Evolutionary conservation across 2,888 invertebrate species (phyloP).

Genomic region (Zhengitettix transpicula): DNA sequence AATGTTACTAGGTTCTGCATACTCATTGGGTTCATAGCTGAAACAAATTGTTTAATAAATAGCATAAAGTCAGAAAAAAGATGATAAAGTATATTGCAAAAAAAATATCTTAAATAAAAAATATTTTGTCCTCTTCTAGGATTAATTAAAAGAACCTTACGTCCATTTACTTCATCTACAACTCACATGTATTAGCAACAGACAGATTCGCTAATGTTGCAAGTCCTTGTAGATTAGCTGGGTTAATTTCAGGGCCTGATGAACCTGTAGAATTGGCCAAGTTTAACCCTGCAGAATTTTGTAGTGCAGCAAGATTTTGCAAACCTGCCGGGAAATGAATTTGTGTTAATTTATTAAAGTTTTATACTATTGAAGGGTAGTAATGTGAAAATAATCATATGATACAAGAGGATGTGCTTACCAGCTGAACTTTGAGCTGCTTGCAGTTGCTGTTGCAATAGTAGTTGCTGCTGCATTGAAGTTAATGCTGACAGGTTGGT

Average conservation of each 20-base stretch:
- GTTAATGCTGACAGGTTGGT: constrained; percentile 25
- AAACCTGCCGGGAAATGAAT: constrained; percentile 16
- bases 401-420: background rate
- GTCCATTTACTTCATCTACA: background rate
- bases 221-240: constrained; percentile 38
- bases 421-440: constrained; percentile 13
- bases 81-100: no score
- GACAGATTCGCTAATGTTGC: constrained; percentile 43
- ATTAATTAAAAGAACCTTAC: no score
- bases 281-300: constrained; percentile 18
- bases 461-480: constrained; percentile 21
- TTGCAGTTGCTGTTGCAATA: constrained; percentile 22
- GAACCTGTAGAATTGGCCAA: constrained; percentile 18
- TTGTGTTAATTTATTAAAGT: background rate
- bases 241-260: constrained; percentile 29
- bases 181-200: constrained; percentile 24
- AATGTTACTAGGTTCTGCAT: constrained; percentile 84
- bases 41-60: no score
- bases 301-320: constrained; percentile 22
- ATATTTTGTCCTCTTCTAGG: no score
- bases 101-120: no score
- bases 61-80: no score
- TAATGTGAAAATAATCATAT: background rate
- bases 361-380: background rate
- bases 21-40: constrained; percentile 29